These are phyloP conservation scores for Hybos culiciformis DNA, from an alignment of 2,888 invertebrate genomes.

Conservation along the genomic window DNA sequence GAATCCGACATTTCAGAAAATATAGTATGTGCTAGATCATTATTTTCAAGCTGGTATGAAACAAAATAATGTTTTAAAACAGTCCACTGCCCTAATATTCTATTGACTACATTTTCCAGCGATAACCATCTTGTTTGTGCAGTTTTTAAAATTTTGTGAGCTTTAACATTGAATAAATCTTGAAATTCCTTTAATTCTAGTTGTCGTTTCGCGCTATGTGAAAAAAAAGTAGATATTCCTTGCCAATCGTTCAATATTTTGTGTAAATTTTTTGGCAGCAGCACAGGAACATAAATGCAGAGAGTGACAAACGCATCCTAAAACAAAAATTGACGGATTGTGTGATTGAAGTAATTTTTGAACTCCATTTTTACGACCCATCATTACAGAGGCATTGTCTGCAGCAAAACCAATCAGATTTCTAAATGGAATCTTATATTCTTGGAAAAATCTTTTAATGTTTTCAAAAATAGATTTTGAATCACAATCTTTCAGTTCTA, in stretches of 20 bases:
- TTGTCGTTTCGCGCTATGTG: conserved; percentile 20
- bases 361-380: conserved; percentile 17
- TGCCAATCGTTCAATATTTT: conserved; percentile 16
- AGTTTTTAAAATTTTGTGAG: background rate
- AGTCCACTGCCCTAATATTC: background rate
- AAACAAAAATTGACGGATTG: conserved; percentile 17
- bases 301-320: conserved; percentile 21
- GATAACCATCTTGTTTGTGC: background rate
- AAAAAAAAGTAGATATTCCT: conserved; percentile 19
- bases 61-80: background rate
- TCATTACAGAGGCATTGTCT: conserved; percentile 21
- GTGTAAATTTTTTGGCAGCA: conserved; percentile 18
- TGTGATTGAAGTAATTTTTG: conserved; percentile 14
- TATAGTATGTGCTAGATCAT: conserved; percentile 1
- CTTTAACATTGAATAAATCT: conserved; percentile 12
- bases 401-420: conserved; percentile 21
- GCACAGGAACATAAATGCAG: conserved; percentile 19
- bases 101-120: background rate
- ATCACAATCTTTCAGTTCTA: conserved; percentile 6
- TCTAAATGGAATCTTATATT: conserved; percentile 7
- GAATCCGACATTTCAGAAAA: background rate
- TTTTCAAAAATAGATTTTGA: conserved; percentile 4
- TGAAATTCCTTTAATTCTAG: conserved; percentile 19
- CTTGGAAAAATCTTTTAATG: conserved; percentile 7
- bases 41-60: background rate